Conservation (phyloP, 2,113 vertebrate species). For the Pelvicachromis taeniatus region DNA sequence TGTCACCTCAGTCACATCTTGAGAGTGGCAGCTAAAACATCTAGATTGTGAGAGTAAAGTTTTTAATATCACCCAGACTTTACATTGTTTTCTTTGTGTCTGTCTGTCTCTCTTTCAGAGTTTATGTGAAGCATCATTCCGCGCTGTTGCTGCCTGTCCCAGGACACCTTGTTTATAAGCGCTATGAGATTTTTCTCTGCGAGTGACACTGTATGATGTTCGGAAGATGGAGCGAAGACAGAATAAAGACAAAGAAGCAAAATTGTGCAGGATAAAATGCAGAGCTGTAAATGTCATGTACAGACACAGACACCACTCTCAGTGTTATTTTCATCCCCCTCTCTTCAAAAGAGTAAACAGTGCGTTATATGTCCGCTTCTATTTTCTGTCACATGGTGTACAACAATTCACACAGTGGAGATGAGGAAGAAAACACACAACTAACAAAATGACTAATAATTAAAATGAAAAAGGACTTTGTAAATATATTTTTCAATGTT, state of each 20-base stretch:
- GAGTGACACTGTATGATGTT: slow-evolving; percentile 43
- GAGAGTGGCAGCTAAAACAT: neutral
- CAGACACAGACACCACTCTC: slow-evolving; percentile 70
- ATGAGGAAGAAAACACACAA: slow-evolving; percentile 49
- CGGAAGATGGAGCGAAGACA: slow-evolving; percentile 14
- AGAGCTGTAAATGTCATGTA: slow-evolving; percentile 74
- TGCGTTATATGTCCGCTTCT: slow-evolving; percentile 60
- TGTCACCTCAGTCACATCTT: neutral
- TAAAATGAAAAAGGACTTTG: slow-evolving; percentile 67
- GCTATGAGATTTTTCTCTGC: slow-evolving; percentile 54
- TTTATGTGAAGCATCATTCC: slow-evolving; percentile 36
- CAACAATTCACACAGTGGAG: slow-evolving; percentile 54
- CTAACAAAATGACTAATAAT: slow-evolving; percentile 41
- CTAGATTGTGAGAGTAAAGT: neutral
- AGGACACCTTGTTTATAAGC: slow-evolving; percentile 56
- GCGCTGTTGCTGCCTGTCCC: slow-evolving; percentile 36
- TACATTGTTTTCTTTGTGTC: neutral
- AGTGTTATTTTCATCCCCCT: slow-evolving; percentile 51
- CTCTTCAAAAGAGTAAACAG: slow-evolving; percentile 50
- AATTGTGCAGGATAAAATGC: slow-evolving; percentile 35
- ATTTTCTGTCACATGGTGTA: slow-evolving; percentile 67
- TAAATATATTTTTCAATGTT: slow-evolving; percentile 72
- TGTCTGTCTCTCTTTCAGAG: slow-evolving; percentile 55
- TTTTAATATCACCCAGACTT: neutral
- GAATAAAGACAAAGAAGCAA: slow-evolving; percentile 18